These are phyloP conservation scores for Chamaetylas fuelleborni DNA, from an alignment of 2,113 vertebrate genomes.

Conservation along the genomic window DNA sequence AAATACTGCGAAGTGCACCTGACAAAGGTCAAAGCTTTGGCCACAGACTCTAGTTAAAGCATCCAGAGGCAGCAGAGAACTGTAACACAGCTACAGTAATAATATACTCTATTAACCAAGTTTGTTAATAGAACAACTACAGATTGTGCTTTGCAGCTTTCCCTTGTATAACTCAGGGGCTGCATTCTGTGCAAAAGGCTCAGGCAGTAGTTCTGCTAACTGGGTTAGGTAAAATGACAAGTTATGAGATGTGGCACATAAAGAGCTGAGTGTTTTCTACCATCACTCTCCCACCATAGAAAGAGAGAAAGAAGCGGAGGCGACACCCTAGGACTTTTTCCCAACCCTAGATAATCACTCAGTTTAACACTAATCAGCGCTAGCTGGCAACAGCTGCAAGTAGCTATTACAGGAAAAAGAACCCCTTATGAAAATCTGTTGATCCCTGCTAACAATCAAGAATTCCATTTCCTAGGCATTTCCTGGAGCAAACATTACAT, in stretches of 20 bases:
- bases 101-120: not conserved
- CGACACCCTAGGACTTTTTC: not conserved
- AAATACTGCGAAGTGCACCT: not conserved
- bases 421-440: not conserved
- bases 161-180: not conserved
- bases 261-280: not conserved
- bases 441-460: not conserved
- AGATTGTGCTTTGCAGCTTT: not conserved
- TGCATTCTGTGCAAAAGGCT: not conserved
- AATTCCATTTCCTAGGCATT: not conserved
- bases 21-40: not conserved
- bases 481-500: not conserved
- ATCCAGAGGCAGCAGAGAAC: not conserved
- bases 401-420: not conserved
- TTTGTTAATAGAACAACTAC: not conserved
- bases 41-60: not conserved
- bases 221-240: not conserved
- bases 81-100: not conserved
- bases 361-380: not conserved
- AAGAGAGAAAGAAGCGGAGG: not conserved
- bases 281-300: accelerated
- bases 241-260: not conserved
- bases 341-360: not conserved
- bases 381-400: not conserved
- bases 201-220: not conserved